These are phyloP conservation scores for Mobula hypostoma DNA, from an alignment of 2,113 vertebrate species.

Conservation along the genomic window DNA sequence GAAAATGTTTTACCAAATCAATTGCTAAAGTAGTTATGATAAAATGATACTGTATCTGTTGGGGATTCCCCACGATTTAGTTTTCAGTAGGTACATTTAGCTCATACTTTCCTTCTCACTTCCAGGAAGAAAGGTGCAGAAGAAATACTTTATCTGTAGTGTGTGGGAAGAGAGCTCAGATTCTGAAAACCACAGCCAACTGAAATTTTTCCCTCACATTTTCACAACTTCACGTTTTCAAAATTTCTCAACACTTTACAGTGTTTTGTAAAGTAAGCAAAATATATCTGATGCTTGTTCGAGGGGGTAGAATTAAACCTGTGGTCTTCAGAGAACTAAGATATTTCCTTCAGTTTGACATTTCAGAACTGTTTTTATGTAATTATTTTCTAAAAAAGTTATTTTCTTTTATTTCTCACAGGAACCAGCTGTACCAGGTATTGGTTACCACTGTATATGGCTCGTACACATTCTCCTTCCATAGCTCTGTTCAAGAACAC, in stretches of 20 bases:
- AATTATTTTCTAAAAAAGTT: background rate
- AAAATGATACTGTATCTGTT: background rate
- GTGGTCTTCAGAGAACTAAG: background rate
- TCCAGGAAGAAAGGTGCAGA: background rate
- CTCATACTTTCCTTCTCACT: background rate
- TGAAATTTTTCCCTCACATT: background rate
- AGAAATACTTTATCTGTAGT: background rate
- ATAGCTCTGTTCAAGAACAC: background rate
- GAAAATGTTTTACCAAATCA: background rate
- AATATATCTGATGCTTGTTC: background rate
- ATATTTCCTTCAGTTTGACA: no score
- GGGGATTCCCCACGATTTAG: background rate
- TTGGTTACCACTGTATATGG: background rate
- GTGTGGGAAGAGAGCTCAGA: background rate
- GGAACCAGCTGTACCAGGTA: slow-evolving; percentile 9
- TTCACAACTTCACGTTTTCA: no score
- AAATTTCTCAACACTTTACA: background rate
- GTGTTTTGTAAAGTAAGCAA: background rate
- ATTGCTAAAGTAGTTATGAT: background rate
- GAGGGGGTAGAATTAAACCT: background rate
- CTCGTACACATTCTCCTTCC: background rate
- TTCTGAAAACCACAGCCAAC: background rate
- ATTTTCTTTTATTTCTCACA: background rate
- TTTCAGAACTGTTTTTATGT: background rate
- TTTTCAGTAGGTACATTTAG: no score